phyloP scores from a whole-genome alignment of 2,797 vertebrate species.

The Sebastolobus altivelis region DNA sequence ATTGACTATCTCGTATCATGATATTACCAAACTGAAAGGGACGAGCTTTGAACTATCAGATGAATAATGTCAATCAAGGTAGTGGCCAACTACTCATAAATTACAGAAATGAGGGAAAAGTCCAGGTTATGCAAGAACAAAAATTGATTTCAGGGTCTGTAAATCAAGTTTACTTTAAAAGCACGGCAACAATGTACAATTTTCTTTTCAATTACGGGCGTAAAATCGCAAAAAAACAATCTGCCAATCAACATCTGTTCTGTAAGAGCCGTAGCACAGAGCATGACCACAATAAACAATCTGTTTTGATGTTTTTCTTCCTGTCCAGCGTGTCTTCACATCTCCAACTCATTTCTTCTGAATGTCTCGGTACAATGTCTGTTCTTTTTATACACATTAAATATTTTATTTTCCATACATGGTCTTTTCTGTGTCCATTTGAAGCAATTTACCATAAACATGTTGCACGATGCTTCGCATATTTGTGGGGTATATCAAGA shows the following conservation, averaged over 20 bases:
- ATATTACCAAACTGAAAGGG: constrained; percentile 28
- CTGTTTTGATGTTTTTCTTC: constrained; percentile 5
- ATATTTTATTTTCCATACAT: constrained; percentile 76
- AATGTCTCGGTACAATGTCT: constrained; percentile 64
- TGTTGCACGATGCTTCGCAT: constrained; percentile 56
- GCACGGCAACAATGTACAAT: background rate
- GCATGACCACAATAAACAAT: background rate
- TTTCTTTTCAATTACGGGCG: background rate
- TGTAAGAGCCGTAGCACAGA: background rate
- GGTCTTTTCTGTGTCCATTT: constrained; percentile 74
- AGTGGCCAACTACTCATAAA: constrained; percentile 5
- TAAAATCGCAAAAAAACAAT: constrained; percentile 9
- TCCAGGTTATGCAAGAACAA: background rate
- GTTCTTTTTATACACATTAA: constrained; percentile 78
- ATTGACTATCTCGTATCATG: background rate
- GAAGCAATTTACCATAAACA: constrained; percentile 83
- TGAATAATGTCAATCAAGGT: constrained; percentile 3
- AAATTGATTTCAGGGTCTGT: constrained; percentile 10
- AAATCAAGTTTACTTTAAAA: constrained; percentile 6
- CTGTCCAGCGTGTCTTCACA: constrained; percentile 18
- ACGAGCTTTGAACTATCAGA: constrained; percentile 32
- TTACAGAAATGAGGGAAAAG: background rate
- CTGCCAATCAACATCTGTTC: constrained; percentile 19
- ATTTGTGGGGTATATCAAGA: background rate
- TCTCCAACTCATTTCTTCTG: constrained; percentile 36